Conservation (phyloP, 2,888 invertebrate genomes). For the Oscheius myriophilus region DNA sequence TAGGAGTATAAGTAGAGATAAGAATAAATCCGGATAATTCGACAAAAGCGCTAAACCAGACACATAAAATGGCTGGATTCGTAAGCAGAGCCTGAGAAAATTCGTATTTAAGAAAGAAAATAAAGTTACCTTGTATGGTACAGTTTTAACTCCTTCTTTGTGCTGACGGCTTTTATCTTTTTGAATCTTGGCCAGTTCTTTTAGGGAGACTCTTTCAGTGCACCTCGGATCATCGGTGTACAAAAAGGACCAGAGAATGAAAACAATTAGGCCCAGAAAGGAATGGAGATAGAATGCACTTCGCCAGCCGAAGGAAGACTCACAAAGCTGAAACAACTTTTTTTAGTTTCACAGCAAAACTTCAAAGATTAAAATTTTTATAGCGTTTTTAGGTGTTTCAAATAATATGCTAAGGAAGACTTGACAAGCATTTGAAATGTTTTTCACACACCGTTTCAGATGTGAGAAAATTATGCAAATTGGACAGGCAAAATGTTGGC, state of each 20-base stretch:
- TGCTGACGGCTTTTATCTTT: slow-evolving; percentile 52
- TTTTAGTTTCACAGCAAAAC: too few relatives aligned
- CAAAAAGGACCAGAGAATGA: slow-evolving; percentile 47
- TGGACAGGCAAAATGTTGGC: too few relatives aligned
- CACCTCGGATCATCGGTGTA: slow-evolving; percentile 53
- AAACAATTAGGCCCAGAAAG: slow-evolving; percentile 40
- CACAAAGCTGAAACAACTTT: slow-evolving; percentile 20
- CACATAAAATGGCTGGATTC: slow-evolving; percentile 44
- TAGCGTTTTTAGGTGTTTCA: too few relatives aligned
- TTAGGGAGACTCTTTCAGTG: slow-evolving; percentile 38
- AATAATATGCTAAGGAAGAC: too few relatives aligned
- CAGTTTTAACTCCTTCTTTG: slow-evolving; percentile 41
- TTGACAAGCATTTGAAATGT: too few relatives aligned
- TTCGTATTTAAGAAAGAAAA: neutral
- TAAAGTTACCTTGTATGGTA: slow-evolving; percentile 48
- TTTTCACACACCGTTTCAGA: too few relatives aligned
- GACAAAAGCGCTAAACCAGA: slow-evolving; percentile 59
- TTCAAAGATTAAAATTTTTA: too few relatives aligned
- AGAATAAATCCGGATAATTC: slow-evolving; percentile 53
- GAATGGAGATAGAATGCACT: slow-evolving; percentile 45
- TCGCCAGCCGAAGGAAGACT: slow-evolving; percentile 38
- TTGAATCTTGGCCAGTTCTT: slow-evolving; percentile 51
- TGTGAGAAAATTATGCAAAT: too few relatives aligned
- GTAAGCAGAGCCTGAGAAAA: slow-evolving; percentile 48
- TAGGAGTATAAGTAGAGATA: slow-evolving; percentile 54